A percentile compares a stretch with the other conserved stretches of the same genome.
Conservation (phyloP, 2,888 invertebrate species). For the Yponomeuta plumbellus region DNA sequence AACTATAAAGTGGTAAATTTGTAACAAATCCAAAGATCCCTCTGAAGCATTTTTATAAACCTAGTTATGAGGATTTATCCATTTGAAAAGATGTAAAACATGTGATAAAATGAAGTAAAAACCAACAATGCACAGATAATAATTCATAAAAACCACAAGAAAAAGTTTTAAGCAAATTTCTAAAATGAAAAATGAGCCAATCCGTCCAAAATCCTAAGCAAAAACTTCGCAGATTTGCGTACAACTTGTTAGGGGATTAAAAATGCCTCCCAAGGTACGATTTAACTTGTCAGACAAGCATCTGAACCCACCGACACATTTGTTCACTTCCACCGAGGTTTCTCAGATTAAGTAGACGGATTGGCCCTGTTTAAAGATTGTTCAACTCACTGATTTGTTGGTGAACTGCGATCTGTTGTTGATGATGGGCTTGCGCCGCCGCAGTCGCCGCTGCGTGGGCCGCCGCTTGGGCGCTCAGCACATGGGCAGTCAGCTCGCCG, state of each 20-base stretch:
- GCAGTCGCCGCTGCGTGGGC: conserved; percentile 65
- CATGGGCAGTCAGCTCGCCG: conserved; percentile 62
- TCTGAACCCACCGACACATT: too few relatives aligned
- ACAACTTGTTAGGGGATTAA: background rate
- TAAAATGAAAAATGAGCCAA: background rate
- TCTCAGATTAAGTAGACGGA: background rate
- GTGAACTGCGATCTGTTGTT: conserved; percentile 62
- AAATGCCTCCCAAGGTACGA: background rate
- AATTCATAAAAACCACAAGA: background rate
- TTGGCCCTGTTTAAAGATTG: background rate
- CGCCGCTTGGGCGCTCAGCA: conserved; percentile 67
- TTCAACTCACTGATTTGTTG: conserved; percentile 61
- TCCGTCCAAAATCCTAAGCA: background rate
- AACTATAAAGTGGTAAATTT: too few relatives aligned
- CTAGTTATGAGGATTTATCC: too few relatives aligned
- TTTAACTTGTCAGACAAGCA: too few relatives aligned
- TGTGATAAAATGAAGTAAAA: too few relatives aligned
- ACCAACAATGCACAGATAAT: too few relatives aligned
- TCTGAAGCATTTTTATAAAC: too few relatives aligned
- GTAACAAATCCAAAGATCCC: too few relatives aligned
- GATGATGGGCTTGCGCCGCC: conserved; percentile 51
- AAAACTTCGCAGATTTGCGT: background rate
- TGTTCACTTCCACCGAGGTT: too few relatives aligned
- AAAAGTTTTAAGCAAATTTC: background rate
- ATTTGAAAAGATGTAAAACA: too few relatives aligned